Evolutionary conservation across 2,888 invertebrate species (phyloP).

Genomic region (Heteromyza rotundicornis): DNA sequence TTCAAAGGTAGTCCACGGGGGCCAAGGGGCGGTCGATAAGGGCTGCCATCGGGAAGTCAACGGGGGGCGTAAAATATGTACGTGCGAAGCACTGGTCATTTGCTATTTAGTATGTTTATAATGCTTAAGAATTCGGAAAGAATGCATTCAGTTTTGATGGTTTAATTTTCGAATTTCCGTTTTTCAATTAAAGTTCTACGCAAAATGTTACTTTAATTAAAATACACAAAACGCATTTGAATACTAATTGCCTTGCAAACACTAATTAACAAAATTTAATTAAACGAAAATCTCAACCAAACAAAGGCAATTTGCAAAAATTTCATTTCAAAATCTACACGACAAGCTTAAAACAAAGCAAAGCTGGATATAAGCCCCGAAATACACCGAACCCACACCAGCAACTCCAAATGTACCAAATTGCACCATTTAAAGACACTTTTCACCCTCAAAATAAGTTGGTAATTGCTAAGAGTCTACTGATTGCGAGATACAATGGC

Average conservation of each 20-base stretch:
- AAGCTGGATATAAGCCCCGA: neutral
- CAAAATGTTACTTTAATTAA: neutral
- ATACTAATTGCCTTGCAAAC: slow-evolving; percentile 34
- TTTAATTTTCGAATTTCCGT: no score
- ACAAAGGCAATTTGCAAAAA: slow-evolving; percentile 8
- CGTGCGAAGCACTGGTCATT: no score
- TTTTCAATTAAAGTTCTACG: no score
- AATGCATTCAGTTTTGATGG: no score
- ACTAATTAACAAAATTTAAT: slow-evolving; percentile 32
- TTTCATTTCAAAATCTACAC: neutral
- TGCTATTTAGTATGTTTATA: no score
- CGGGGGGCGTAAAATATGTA: no score
- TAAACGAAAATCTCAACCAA: slow-evolving; percentile 6
- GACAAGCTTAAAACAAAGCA: neutral
- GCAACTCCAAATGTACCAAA: slow-evolving; percentile 21
- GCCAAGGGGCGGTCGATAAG: no score
- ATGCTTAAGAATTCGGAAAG: no score
- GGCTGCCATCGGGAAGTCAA: no score
- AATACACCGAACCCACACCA: neutral
- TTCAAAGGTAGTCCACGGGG: no score
- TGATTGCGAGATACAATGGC: slow-evolving; percentile 13
- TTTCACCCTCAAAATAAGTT: slow-evolving; percentile 32
- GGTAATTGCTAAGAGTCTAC: slow-evolving; percentile 25
- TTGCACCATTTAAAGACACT: slow-evolving; percentile 38
- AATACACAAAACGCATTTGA: slow-evolving; percentile 26